Conservation (phyloP, 2,888 invertebrate genomes). For the Eristalis tenax region DNA sequence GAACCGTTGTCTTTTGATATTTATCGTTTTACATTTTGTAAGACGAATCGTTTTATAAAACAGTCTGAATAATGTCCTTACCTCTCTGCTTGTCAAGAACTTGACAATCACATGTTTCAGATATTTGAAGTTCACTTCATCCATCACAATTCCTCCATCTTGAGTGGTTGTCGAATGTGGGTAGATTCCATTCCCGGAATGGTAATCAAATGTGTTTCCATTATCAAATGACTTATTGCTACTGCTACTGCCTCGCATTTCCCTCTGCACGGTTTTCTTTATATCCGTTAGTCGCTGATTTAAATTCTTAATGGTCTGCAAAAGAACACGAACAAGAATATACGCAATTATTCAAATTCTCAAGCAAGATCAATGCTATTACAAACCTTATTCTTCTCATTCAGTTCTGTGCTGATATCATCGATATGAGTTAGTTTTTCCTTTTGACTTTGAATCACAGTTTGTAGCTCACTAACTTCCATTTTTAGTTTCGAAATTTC, state of each 20-base stretch:
- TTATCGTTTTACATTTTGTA: too few species aligned
- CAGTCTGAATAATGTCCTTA: slow-evolving; percentile 50
- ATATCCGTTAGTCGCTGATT: slow-evolving; percentile 94
- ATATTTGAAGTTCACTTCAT: slow-evolving; percentile 91
- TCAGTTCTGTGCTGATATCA: slow-evolving; percentile 82
- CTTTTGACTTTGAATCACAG: slow-evolving; percentile 74
- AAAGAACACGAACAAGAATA: slow-evolving; percentile 73
- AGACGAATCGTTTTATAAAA: too few species aligned
- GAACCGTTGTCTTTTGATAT: too few species aligned
- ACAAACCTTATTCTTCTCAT: slow-evolving; percentile 85
- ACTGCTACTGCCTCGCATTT: slow-evolving; percentile 82
- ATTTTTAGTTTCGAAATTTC: slow-evolving; percentile 81
- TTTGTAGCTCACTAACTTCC: slow-evolving; percentile 75
- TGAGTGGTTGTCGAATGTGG: slow-evolving; percentile 69
- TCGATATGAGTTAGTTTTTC: slow-evolving; percentile 76
- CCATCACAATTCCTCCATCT: slow-evolving; percentile 79
- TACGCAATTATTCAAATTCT: slow-evolving; percentile 3
- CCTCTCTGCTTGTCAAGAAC: slow-evolving; percentile 93
- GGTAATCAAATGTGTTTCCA: slow-evolving; percentile 48
- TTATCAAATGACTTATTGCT: slow-evolving; percentile 74
- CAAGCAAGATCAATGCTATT: neutral
- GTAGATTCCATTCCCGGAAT: slow-evolving; percentile 65
- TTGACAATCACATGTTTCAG: slow-evolving; percentile 96
- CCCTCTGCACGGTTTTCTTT: slow-evolving; percentile 94
- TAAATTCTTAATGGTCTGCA: slow-evolving; percentile 91